Percentiles rank a stretch among this genome's conserved stretches.
Evolutionary conservation across 2,113 vertebrate species (phyloP).

Genomic region (Percina caprodes): DNA sequence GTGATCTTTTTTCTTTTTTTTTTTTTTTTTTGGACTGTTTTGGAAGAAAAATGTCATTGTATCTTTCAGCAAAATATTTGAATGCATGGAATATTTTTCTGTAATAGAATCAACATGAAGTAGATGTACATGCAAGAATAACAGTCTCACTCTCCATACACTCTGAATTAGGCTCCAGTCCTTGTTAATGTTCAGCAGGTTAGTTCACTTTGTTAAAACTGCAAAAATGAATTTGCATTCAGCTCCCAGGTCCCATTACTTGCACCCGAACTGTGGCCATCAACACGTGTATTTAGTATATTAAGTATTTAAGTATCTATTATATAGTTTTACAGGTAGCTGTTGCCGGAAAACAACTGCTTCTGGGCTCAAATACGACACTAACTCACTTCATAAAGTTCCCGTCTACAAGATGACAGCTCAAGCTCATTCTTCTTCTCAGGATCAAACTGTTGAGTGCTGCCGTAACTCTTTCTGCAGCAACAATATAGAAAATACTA

Average conservation of each 20-base stretch:
- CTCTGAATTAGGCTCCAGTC: not conserved
- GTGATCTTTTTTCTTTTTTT: constrained; percentile 14
- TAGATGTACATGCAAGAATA: constrained; percentile 4
- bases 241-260: not conserved
- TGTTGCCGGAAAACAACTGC: not conserved
- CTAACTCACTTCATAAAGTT: not conserved
- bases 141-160: not conserved
- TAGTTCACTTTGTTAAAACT: constrained; percentile 9
- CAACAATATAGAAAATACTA: constrained; percentile 39
- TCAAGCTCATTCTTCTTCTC: constrained; percentile 3
- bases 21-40: constrained; percentile 47
- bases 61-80: constrained; percentile 39
- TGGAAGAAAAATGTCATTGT: constrained; percentile 1
- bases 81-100: constrained; percentile 9
- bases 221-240: not conserved
- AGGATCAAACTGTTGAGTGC: constrained; percentile 7
- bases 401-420: not conserved
- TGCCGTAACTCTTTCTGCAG: constrained; percentile 14
- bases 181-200: not conserved
- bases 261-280: not conserved
- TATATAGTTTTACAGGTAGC: not conserved
- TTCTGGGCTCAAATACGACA: not conserved
- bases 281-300: no score
- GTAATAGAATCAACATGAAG: not conserved
- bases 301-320: not conserved